phyloP scores from a whole-genome alignment of 2,113 vertebrate species.

The Neoarius graeffei region DNA sequence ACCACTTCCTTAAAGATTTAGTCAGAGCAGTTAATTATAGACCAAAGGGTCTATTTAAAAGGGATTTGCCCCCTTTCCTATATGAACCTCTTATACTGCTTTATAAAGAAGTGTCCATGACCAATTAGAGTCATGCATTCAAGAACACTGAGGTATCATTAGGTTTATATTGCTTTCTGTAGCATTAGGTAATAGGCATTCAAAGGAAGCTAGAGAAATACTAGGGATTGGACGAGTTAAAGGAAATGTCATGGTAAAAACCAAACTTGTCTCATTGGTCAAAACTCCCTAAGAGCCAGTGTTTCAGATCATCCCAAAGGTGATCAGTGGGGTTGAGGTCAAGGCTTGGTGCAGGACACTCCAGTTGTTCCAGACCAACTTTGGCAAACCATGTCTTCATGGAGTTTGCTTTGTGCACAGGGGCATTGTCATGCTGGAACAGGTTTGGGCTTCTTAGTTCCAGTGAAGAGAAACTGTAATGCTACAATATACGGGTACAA shows the following conservation, averaged over 20 bases:
- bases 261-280: not conserved
- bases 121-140: not conserved
- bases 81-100: not conserved
- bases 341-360: not conserved
- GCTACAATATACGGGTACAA: not conserved
- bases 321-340: not conserved
- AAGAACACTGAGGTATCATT: not conserved
- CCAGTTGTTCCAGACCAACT: not conserved
- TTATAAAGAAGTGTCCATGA: not conserved
- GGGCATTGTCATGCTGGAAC: not conserved
- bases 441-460: not conserved
- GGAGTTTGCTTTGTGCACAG: not conserved
- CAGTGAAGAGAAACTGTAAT: not conserved
- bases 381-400: not conserved
- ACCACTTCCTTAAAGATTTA: not conserved
- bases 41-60: not conserved
- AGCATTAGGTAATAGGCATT: not conserved
- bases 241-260: not conserved
- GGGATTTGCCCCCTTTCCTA: not conserved
- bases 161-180: not conserved
- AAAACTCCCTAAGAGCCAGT: not conserved
- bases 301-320: not conserved
- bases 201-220: not conserved
- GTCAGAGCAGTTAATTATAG: constrained; percentile 1
- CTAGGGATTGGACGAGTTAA: not conserved